Evolutionary conservation across 2,888 invertebrate species (phyloP), one percentile per base, ranked within the genome.

Genomic region (Campopleginae sp.): DNA sequence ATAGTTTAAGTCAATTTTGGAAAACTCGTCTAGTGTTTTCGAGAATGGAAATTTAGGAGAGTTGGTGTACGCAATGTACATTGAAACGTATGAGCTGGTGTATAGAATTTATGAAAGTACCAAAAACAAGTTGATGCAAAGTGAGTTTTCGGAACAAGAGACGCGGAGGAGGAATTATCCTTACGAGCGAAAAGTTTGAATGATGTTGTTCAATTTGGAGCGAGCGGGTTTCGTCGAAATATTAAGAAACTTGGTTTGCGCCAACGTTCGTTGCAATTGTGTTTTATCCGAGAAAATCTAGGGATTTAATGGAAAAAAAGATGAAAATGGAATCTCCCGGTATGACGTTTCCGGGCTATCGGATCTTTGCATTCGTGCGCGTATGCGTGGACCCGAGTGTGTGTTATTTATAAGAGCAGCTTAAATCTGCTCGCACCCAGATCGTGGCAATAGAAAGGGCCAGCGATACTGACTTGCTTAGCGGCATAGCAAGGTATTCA

Each of bases 401-500:
- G 17, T 23, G 42, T 78, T 31, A 58, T 78, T 58, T 78, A 68
- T 27, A 65, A 61, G 61, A 61, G 74, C 44, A 61, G 54, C 31
- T 27, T 74, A 23, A 44, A 23, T 42, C 38, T 38, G 19, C 31
- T 44, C 38, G 61, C 33, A 31, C 27, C 38, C 58, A 33, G 33
- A 48, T 23, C 78, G 68, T 46, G 77, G 70, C 84, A 84, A 88
- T 88, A 87, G 88, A 88, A 89, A 90, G 88, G 88, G 88, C 87
- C 86, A n/a, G 80, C 86, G 82, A 77, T 85, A 80, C 66, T 65
- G 65, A 77, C 38, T 63, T 48, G 74, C 63, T 74, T 79, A 82
- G 80, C 81, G 83, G 84, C 86, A 84, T 76, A 80, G 88, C 86
- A 86, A 86, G 90, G 89, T 90, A 92, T 92, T 92, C 91, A 90